Evolutionary conservation across 2,888 invertebrate genomes (phyloP), one percentile per base, ranked within the genome.

Genomic region (Mythimna lalbum): DNA sequence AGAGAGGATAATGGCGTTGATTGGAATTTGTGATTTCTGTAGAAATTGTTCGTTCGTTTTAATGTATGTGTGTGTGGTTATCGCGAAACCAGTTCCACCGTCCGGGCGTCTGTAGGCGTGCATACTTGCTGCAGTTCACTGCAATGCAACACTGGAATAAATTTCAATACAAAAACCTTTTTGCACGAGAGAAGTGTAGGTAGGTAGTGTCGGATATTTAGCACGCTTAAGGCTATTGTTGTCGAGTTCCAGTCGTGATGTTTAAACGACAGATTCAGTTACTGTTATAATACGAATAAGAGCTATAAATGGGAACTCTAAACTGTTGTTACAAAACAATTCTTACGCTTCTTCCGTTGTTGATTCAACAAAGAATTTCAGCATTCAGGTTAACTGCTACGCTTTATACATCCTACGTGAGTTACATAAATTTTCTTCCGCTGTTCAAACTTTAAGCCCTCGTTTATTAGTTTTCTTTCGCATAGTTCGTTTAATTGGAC

Each of bases 121-220:
- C 88, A 89, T 86, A 84, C 88, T 82, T 87, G 87, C 81, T 88
- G 90, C 91, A 89, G 88, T 87, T 82, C 86, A 80, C 91, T 89
- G 92, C 92, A 92, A 89, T 91, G 90, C 92, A 90, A 91, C 90
- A 88, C 87, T 82, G 85, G 89, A 89, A 91, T 91, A 90, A 88
- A 90, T 90, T 90, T 87, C 84, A 88, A 88, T 90, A 88, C 89
- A 87, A 86, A 86, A 86, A 83, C 81, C 76, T n/a, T 78, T 39
- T 78, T 66, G 52, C 69, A 73, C 76, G 79, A 80, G 82, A 85
- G 43, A 43, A 43, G 43, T 43, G 43, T 43, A 43, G 43, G 43
- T 43, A 43, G 43, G 59, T 56, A n/a, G 33, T 77, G 76, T 80
- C 56, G 80, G 73, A 76, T 82, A 83, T 83, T 83, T 80, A 78